Conservation (phyloP, 2,113 vertebrate genomes). For the Miniopterus natalensis region DNA sequence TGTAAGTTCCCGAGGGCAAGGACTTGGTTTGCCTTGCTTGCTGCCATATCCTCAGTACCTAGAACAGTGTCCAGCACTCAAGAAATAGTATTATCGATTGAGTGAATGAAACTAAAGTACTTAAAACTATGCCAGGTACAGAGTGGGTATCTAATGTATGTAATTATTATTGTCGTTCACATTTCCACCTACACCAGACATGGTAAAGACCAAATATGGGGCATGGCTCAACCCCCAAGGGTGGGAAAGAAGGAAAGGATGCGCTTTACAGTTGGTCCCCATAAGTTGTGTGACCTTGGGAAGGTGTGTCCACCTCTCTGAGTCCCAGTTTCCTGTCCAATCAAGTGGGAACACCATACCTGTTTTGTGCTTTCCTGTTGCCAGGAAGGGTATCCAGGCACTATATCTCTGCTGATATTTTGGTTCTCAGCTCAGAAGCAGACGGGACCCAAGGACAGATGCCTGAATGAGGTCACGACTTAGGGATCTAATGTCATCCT, state of each 20-base stretch:
- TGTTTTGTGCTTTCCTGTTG: not conserved
- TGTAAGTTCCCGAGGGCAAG: not conserved
- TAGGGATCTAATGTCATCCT: constrained; percentile 69
- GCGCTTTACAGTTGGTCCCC: not conserved
- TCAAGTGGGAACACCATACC: not conserved
- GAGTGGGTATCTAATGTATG: not conserved
- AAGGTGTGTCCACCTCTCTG: not conserved
- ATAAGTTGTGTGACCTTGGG: not conserved
- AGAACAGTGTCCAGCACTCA: not conserved
- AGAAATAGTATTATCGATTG: not conserved
- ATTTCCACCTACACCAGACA: rapidly evolving
- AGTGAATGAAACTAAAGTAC: not conserved
- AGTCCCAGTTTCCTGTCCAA: not conserved
- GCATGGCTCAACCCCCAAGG: not conserved
- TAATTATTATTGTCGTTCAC: not conserved
- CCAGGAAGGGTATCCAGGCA: not conserved
- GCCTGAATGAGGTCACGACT: constrained; percentile 37
- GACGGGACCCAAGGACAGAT: constrained; percentile 73
- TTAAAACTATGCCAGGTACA: not conserved
- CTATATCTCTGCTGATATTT: constrained; percentile 37
- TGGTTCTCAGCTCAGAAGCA: constrained; percentile 50
- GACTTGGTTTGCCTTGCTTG: not conserved
- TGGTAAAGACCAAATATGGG: not conserved
- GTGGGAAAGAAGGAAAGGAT: not conserved
- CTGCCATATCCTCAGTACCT: not conserved